A percentile compares a stretch with the other conserved stretches of the same genome.
Conservation (phyloP, 2,797 vertebrate species). For the Bufotes viridis region DNA sequence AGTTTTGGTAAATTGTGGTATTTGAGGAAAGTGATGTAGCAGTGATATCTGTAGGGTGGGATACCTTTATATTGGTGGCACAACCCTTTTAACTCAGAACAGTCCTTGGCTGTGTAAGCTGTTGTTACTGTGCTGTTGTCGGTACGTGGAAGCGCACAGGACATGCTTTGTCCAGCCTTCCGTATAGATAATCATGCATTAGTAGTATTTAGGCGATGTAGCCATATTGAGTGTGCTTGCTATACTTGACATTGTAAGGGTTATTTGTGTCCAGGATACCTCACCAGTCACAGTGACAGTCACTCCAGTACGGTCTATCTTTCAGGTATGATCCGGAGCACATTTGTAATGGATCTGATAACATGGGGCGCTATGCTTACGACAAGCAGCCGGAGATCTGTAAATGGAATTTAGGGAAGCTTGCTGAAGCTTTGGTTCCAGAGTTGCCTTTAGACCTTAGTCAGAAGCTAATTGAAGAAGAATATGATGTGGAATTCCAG, state of each 20-base stretch:
- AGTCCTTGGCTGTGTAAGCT: no score
- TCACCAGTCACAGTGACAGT: not conserved
- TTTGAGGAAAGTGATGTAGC: no score
- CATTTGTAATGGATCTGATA: constrained; percentile 93
- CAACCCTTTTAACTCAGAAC: no score
- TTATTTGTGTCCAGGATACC: not conserved
- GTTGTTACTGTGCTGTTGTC: no score
- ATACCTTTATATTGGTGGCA: no score
- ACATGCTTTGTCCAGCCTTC: not conserved
- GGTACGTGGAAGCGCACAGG: no score
- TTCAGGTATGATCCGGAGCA: constrained; percentile 93
- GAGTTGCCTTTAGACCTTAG: constrained; percentile 84
- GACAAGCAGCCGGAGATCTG: constrained; percentile 91
- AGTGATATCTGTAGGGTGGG: no score
- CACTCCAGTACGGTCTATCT: not conserved
- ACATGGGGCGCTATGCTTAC: constrained; percentile 89
- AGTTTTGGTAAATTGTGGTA: no score
- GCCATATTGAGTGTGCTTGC: not conserved
- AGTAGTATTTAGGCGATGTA: not conserved
- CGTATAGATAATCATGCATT: not conserved
- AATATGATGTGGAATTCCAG: constrained; percentile 85
- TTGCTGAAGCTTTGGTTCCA: constrained; percentile 89
- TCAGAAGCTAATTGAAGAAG: constrained; percentile 80
- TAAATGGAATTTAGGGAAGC: constrained; percentile 92
- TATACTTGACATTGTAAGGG: not conserved